Evolutionary conservation across 2,797 vertebrate genomes (phyloP).

Genomic region (Knipowitschia caucasica): DNA sequence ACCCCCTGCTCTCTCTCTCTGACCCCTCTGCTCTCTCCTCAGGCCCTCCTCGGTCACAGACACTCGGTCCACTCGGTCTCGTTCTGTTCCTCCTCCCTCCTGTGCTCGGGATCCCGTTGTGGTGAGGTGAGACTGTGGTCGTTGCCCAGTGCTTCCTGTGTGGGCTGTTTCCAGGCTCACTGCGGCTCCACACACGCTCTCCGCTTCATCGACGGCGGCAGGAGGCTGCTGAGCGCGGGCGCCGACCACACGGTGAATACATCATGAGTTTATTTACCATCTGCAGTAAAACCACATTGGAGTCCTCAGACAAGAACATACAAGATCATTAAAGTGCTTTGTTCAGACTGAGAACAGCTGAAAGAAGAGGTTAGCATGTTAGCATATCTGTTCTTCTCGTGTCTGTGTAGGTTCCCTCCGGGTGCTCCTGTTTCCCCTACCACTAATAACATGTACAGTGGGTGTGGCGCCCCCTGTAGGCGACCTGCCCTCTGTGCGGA

Average conservation of each 20-base stretch:
- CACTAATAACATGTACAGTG: too few relatives aligned
- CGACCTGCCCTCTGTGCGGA: too few relatives aligned
- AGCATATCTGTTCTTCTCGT: too few relatives aligned
- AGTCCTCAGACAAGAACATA: too few relatives aligned
- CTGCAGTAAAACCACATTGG: too few relatives aligned
- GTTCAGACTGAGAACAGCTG: too few relatives aligned
- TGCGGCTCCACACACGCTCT: conserved; percentile 63
- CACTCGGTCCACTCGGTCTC: conserved; percentile 76
- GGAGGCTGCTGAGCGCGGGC: conserved; percentile 77
- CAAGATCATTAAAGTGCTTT: too few relatives aligned
- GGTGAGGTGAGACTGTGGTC: conserved; percentile 85
- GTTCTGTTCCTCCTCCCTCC: conserved; percentile 74
- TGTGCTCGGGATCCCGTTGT: conserved; percentile 78
- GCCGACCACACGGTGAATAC: conserved; percentile 78
- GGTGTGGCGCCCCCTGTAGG: too few relatives aligned
- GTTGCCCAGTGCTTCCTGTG: conserved; percentile 67
- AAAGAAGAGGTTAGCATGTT: too few relatives aligned
- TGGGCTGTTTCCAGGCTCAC: conserved; percentile 82
- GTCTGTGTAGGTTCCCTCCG: too few relatives aligned
- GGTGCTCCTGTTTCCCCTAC: too few relatives aligned
- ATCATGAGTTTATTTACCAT: background rate
- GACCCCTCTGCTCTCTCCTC: conserved; percentile 9
- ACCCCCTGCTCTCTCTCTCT: too few relatives aligned
- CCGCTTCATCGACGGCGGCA: conserved; percentile 71
- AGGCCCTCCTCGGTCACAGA: conserved; percentile 75